phyloP scores from a whole-genome alignment of 2,797 vertebrate genomes.

The Diplodus sargus region DNA sequence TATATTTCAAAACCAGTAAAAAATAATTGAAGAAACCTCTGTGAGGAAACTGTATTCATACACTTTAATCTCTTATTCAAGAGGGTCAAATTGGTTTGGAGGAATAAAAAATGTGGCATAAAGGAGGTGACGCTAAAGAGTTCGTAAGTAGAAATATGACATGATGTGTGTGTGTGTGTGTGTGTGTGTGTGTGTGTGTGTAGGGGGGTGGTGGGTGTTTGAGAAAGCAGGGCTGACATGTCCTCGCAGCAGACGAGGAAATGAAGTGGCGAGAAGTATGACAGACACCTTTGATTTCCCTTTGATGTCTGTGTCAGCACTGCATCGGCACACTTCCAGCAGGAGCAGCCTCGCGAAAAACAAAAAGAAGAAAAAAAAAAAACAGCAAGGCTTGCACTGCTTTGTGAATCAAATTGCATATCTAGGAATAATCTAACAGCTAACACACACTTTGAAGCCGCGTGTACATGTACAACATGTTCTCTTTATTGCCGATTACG shows the following conservation, averaged over 20 bases:
- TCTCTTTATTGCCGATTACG: constrained; percentile 26
- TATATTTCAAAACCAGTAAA: constrained; percentile 74
- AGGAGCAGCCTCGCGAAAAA: constrained; percentile 56
- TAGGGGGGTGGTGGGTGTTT: constrained; percentile 16
- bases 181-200: constrained; percentile 12
- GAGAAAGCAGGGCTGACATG: constrained; percentile 42
- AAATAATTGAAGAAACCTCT: constrained; percentile 74
- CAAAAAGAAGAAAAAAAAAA: background rate
- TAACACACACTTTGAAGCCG: constrained; percentile 44
- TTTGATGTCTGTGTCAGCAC: constrained; percentile 73
- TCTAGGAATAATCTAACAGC: constrained; percentile 57
- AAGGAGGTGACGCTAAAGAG: constrained; percentile 54
- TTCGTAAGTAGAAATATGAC: constrained; percentile 53
- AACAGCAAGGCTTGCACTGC: constrained; percentile 57
- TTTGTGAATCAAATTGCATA: constrained; percentile 55
- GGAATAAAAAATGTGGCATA: constrained; percentile 61
- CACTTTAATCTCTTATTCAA: constrained; percentile 76
- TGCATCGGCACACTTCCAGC: constrained; percentile 60
- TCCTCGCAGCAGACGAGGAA: constrained; percentile 60
- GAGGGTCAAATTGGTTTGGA: constrained; percentile 67
- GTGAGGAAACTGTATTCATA: constrained; percentile 71
- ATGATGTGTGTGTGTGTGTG: constrained; percentile 26
- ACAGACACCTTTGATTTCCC: constrained; percentile 74
- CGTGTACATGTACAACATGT: constrained; percentile 17
- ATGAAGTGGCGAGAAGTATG: constrained; percentile 58